A percentile compares a stretch with the other conserved stretches of the same genome.
These are phyloP conservation scores for Leuciscus idus DNA, from an alignment of 2,113 vertebrate genomes.

Conservation along the genomic window DNA sequence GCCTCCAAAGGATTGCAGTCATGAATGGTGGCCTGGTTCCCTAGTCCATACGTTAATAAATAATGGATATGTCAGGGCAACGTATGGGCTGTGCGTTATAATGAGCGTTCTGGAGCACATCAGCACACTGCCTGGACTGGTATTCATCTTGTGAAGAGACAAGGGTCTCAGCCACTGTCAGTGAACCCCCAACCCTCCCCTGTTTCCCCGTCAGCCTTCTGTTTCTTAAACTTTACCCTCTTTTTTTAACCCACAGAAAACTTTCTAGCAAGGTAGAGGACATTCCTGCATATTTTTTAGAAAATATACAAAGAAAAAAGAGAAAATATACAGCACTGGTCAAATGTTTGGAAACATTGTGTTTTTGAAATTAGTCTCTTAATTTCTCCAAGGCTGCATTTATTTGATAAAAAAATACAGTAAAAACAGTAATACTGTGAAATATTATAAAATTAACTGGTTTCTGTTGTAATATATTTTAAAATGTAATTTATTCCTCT, in stretches of 20 bases:
- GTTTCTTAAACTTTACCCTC: slow-evolving; percentile 42
- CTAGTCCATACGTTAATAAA: slow-evolving; percentile 70
- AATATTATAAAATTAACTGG: no score
- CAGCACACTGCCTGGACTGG: slow-evolving; percentile 62
- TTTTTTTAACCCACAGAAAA: slow-evolving; percentile 26
- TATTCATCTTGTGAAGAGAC: slow-evolving; percentile 56
- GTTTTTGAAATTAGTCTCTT: no score
- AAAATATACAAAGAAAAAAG: no score
- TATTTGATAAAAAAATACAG: no score
- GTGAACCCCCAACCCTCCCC: slow-evolving; percentile 23
- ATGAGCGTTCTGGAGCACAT: slow-evolving; percentile 73
- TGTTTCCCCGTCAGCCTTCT: background rate
- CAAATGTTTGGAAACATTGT: no score
- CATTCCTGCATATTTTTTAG: background rate
- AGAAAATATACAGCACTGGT: no score
- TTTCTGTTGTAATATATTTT: no score
- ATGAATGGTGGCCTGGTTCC: slow-evolving; percentile 66
- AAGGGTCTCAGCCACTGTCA: slow-evolving; percentile 45
- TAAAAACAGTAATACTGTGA: no score
- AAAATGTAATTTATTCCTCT: no score
- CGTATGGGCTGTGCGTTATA: slow-evolving; percentile 70
- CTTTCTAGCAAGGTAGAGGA: slow-evolving; percentile 7
- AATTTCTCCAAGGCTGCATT: no score
- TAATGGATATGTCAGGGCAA: slow-evolving; percentile 73
- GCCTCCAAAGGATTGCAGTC: slow-evolving; percentile 59